Percentiles rank a stretch among this genome's conserved stretches.
Conservation (phyloP, 2,797 vertebrate genomes). For the Alectoris magna region DNA sequence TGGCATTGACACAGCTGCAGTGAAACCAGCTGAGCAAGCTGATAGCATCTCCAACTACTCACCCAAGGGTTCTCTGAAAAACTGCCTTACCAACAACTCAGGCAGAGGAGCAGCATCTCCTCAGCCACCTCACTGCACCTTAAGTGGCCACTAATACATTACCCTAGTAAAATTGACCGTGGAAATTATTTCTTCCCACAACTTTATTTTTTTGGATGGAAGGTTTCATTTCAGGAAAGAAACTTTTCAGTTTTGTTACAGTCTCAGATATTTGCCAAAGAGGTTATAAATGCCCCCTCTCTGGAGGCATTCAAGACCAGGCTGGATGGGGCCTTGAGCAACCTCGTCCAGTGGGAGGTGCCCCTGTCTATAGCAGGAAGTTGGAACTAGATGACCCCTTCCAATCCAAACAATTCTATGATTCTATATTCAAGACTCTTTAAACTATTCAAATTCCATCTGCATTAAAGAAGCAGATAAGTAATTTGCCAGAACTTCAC, state of each 20-base stretch:
- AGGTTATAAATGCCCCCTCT: too few relatives aligned
- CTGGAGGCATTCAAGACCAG: too few relatives aligned
- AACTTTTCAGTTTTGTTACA: background rate
- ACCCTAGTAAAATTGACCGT: background rate
- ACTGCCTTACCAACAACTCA: background rate
- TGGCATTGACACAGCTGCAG: background rate
- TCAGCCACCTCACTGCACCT: background rate
- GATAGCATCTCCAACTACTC: background rate
- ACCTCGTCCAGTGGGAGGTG: too few relatives aligned
- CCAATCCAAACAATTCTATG: too few relatives aligned
- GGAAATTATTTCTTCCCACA: background rate
- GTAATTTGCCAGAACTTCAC: background rate
- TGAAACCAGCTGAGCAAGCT: background rate
- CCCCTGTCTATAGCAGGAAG: too few relatives aligned
- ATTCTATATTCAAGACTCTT: background rate
- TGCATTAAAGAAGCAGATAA: background rate
- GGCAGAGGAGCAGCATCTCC: background rate
- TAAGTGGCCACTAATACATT: background rate
- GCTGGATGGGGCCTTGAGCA: too few relatives aligned
- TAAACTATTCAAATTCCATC: background rate
- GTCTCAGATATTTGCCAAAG: background rate
- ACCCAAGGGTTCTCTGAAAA: rapidly evolving
- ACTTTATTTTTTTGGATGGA: background rate
- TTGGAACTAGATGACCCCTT: too few relatives aligned
- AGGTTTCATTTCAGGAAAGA: background rate